phyloP scores from a whole-genome alignment of 2,797 vertebrate species.

The Carcharodon carcharias region DNA sequence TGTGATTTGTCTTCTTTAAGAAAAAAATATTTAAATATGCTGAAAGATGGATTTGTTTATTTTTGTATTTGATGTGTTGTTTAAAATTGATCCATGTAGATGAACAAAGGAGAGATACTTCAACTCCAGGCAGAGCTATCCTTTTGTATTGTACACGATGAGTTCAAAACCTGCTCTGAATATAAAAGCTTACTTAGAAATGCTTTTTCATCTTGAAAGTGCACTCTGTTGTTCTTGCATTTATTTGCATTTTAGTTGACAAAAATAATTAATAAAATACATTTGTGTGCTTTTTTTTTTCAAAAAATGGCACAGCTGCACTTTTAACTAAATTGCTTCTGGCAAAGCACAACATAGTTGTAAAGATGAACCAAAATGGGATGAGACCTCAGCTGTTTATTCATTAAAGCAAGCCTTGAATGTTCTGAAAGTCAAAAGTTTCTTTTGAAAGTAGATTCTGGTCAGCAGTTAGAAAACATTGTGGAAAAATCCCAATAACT shows the following conservation, averaged over 20 bases:
- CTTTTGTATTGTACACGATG: background rate
- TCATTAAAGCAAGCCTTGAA: background rate
- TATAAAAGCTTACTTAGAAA: constrained; percentile 13
- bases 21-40: background rate
- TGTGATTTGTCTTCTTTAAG: background rate
- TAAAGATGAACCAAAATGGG: background rate
- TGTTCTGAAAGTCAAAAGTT: background rate
- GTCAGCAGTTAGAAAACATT: background rate
- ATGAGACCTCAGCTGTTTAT: background rate
- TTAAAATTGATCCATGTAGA: background rate
- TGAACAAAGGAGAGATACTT: background rate
- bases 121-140: background rate
- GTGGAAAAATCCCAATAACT: background rate
- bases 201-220: constrained; percentile 30
- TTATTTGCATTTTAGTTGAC: constrained; percentile 28
- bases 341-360: background rate
- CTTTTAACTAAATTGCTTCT: constrained; percentile 17
- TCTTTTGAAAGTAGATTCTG: background rate
- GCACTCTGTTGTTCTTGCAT: background rate
- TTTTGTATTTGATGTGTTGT: background rate
- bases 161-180: constrained; percentile 17
- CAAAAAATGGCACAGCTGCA: background rate
- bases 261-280: background rate
- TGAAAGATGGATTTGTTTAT: background rate
- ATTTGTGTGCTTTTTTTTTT: background rate